Evolutionary conservation across 2,888 invertebrate genomes (phyloP).

Genomic region (Ectropis crepuscularia): DNA sequence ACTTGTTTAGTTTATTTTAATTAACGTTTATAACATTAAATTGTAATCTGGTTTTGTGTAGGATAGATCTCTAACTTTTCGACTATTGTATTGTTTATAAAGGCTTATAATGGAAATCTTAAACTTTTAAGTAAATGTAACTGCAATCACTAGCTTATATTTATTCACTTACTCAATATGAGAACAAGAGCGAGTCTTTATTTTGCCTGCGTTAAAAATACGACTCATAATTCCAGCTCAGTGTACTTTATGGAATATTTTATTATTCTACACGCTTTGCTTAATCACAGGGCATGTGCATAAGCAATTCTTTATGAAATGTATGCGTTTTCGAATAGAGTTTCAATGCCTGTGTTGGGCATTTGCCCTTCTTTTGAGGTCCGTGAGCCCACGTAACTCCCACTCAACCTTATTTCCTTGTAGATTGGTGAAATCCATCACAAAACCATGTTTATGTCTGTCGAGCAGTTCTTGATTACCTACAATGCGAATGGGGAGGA

Average conservation of each 20-base stretch:
- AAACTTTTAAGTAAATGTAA: no score
- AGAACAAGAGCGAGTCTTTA: no score
- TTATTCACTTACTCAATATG: no score
- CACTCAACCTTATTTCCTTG: slow-evolving; percentile 40
- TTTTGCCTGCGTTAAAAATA: no score
- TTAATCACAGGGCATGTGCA: background rate
- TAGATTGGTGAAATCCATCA: slow-evolving; percentile 40
- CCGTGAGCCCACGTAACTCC: slow-evolving; percentile 33
- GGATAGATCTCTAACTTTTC: no score
- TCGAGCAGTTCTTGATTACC: slow-evolving; percentile 27
- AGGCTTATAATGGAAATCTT: no score
- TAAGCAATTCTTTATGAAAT: background rate
- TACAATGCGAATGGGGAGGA: slow-evolving; percentile 24
- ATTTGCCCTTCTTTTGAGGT: slow-evolving; percentile 19
- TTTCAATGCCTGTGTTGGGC: slow-evolving; percentile 7
- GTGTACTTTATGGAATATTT: no score
- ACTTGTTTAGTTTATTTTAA: background rate
- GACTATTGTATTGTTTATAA: no score
- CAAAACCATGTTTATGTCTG: slow-evolving; percentile 39
- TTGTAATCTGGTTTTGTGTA: no score
- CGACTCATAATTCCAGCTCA: no score
- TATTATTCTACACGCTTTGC: no score
- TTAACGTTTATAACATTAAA: background rate
- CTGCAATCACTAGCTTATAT: no score
- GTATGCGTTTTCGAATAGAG: background rate